Conservation (phyloP, 2,113 vertebrate genomes). For the Semicossyphus pulcher region DNA sequence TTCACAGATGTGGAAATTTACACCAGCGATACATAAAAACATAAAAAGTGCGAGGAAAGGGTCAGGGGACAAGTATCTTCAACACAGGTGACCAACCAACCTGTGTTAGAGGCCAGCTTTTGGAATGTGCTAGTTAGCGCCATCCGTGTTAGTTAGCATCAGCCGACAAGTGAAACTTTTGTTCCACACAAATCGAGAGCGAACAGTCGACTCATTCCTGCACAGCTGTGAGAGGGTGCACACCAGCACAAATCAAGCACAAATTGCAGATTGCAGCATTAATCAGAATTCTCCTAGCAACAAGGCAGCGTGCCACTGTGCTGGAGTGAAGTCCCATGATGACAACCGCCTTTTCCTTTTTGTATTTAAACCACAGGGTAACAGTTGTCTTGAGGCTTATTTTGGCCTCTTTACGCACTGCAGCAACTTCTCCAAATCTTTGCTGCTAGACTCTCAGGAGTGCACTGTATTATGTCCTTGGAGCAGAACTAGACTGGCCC, state of each 20-base stretch:
- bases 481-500: constrained; percentile 38
- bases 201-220: constrained; percentile 21
- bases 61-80: no score
- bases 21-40: no score
- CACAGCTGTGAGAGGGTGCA: constrained; percentile 55
- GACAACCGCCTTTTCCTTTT: constrained; percentile 34
- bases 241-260: constrained; percentile 60
- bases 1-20: no score
- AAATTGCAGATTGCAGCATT: constrained; percentile 62
- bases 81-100: no score
- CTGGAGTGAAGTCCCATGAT: constrained; percentile 41
- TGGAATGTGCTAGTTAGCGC: no score
- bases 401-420: constrained; percentile 37
- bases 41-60: no score
- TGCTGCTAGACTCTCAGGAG: constrained; percentile 29
- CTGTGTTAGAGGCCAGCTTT: no score
- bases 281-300: constrained; percentile 67
- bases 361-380: constrained; percentile 47
- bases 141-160: no score
- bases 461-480: neutral
- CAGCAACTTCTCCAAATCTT: constrained; percentile 37
- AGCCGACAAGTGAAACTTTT: constrained; percentile 16
- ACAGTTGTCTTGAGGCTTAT: constrained; percentile 23
- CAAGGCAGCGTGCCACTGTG: constrained; percentile 45
- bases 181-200: neutral